Evolutionary conservation across 2,888 invertebrate species (phyloP).

Genomic region (Mesoligia furuncula): DNA sequence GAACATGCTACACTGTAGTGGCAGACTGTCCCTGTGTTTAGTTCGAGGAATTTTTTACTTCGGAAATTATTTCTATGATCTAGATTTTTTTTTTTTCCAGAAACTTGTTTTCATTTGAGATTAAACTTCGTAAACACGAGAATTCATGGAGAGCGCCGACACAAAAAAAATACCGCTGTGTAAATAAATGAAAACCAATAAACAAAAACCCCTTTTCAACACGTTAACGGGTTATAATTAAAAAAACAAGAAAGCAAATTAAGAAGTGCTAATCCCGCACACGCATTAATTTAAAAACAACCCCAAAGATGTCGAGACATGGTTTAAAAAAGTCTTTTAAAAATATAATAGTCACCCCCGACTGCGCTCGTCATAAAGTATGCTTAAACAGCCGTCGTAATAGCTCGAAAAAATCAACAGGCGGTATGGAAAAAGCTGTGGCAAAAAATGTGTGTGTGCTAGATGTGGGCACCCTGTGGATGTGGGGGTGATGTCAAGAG

Average conservation of each 20-base stretch:
- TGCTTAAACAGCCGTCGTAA: conserved; percentile 70
- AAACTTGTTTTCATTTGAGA: not conserved
- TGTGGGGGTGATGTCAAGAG: conserved; percentile 16
- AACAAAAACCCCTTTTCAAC: conserved; percentile 56
- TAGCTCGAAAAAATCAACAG: conserved; percentile 66
- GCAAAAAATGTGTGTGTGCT: conserved; percentile 63
- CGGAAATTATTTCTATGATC: not conserved
- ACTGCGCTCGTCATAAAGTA: conserved; percentile 72
- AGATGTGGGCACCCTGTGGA: conserved; percentile 29
- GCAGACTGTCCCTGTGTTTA: not conserved
- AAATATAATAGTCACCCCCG: conserved; percentile 74
- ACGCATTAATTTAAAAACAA: conserved; percentile 74
- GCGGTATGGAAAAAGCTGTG: conserved; percentile 64
- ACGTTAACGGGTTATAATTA: conserved; percentile 70
- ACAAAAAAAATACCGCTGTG: conserved; percentile 1
- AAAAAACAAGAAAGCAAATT: conserved; percentile 69
- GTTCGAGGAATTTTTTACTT: not conserved
- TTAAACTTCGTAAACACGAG: not conserved
- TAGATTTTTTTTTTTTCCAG: not conserved
- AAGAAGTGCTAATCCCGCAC: conserved; percentile 79
- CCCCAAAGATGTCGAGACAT: conserved; percentile 61
- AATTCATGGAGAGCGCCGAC: too few relatives aligned
- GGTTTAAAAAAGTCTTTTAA: conserved; percentile 70
- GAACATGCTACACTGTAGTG: not conserved
- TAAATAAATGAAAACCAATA: conserved; percentile 41